These are phyloP conservation scores for Acanthopagrus latus DNA, from an alignment of 2,797 vertebrate species.

Conservation along the genomic window DNA sequence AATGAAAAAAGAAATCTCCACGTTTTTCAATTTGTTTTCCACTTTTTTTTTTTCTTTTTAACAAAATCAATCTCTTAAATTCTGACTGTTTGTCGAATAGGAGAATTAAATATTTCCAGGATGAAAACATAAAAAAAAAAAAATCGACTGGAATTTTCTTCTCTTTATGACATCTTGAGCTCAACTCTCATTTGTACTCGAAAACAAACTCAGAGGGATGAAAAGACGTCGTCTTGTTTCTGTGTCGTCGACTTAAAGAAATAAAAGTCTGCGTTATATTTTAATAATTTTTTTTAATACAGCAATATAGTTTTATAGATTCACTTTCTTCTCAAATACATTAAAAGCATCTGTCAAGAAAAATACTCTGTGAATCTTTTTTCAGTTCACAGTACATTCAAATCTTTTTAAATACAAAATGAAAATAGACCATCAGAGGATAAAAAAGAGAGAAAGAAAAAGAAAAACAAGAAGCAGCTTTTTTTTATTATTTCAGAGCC, in stretches of 20 bases:
- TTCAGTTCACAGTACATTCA: slow-evolving; percentile 75
- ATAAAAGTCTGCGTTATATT: slow-evolving; percentile 12
- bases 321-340: slow-evolving; percentile 63
- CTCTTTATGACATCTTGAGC: too few species aligned
- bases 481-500: neutral
- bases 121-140: too few species aligned
- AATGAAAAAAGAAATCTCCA: too few species aligned
- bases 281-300: slow-evolving; percentile 70
- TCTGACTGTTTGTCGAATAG: too few species aligned
- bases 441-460: slow-evolving; percentile 46
- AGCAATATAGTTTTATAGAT: slow-evolving; percentile 67
- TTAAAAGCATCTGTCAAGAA: slow-evolving; percentile 80
- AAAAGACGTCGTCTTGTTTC: neutral
- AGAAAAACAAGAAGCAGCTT: slow-evolving; percentile 14
- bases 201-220: slow-evolving; percentile 24
- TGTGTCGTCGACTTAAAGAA: neutral
- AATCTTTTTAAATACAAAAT: slow-evolving; percentile 78
- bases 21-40: too few species aligned
- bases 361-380: slow-evolving; percentile 72
- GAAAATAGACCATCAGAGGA: slow-evolving; percentile 65
- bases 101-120: too few species aligned
- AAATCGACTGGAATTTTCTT: too few species aligned
- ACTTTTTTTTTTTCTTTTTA: too few species aligned
- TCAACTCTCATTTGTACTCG: slow-evolving; percentile 37
- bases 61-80: too few species aligned